phyloP scores from a whole-genome alignment of 2,113 vertebrate genomes.

The Ammodytes marinus region DNA sequence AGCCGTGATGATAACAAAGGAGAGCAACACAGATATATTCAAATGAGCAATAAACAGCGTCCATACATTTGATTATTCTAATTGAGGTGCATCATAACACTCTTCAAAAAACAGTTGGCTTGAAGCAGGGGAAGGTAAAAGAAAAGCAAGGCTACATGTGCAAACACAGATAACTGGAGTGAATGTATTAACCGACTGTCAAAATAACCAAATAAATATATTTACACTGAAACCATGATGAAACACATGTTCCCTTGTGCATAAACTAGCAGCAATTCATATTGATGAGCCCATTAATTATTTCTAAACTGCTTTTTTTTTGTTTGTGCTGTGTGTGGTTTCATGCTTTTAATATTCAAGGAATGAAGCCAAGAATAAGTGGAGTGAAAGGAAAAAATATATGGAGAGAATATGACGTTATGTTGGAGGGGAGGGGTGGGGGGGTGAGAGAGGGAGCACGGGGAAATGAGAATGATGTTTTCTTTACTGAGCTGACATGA shows the following conservation, averaged over 20 bases:
- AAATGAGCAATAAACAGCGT: slow-evolving; percentile 54
- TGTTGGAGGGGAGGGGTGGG: slow-evolving; percentile 4
- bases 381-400: not conserved
- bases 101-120: slow-evolving; percentile 28
- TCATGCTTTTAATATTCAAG: slow-evolving; percentile 28
- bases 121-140: not conserved
- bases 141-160: slow-evolving; percentile 27
- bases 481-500: slow-evolving; percentile 71
- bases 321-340: slow-evolving; percentile 8
- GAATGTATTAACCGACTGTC: slow-evolving; percentile 15
- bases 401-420: not conserved
- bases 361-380: not conserved
- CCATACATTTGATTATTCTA: slow-evolving; percentile 51
- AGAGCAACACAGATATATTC: slow-evolving; percentile 38
- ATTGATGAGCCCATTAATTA: slow-evolving; percentile 72
- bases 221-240: slow-evolving; percentile 39
- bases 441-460: slow-evolving; percentile 16
- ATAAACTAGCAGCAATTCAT: slow-evolving; percentile 29
- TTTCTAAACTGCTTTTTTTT: slow-evolving; percentile 41
- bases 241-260: slow-evolving; percentile 26
- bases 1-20: slow-evolving; percentile 44
- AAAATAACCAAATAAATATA: slow-evolving; percentile 41
- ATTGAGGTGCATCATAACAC: slow-evolving; percentile 48
- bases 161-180: slow-evolving; percentile 19
- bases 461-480: slow-evolving; percentile 66